Conservation (phyloP, 2,888 invertebrate genomes). For the Baronia brevicornis region DNA sequence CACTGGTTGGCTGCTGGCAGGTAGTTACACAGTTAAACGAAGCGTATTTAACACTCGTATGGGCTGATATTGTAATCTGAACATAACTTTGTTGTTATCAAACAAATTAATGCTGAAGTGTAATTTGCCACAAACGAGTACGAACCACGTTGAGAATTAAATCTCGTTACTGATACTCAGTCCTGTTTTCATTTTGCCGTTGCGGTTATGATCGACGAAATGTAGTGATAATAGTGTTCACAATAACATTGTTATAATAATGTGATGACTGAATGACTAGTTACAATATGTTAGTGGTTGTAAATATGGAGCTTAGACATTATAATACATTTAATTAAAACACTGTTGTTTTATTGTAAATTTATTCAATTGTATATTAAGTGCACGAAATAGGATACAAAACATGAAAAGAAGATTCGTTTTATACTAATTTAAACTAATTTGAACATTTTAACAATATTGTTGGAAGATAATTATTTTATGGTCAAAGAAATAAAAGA, state of each 20-base stretch:
- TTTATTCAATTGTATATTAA: constrained; percentile 17
- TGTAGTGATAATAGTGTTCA: constrained; percentile 74
- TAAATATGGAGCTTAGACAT: constrained; percentile 72
- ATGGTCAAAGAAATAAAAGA: no score
- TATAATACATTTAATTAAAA: constrained; percentile 70
- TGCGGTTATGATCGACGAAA: constrained; percentile 65
- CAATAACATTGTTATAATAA: constrained; percentile 64
- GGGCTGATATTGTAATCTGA: no score
- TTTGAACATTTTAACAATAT: no score
- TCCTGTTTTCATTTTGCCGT: constrained; percentile 67
- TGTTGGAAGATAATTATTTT: no score
- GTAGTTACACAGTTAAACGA: no score
- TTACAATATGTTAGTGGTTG: constrained; percentile 68
- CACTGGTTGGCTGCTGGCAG: no score
- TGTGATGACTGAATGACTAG: constrained; percentile 70
- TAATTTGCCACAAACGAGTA: no score
- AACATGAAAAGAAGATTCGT: constrained; percentile 6
- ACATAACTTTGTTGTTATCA: no score
- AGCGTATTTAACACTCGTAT: no score
- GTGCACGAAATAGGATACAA: constrained; percentile 2
- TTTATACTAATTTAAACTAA: no score
- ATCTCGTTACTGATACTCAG: constrained; percentile 68
- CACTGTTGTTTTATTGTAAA: constrained; percentile 43
- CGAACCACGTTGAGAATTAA: constrained; percentile 50
- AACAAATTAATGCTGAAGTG: no score